Evolutionary conservation across 2,888 invertebrate species (phyloP), one percentile per base, ranked within the genome.

Genomic region (Therioaphis trifolii): DNA sequence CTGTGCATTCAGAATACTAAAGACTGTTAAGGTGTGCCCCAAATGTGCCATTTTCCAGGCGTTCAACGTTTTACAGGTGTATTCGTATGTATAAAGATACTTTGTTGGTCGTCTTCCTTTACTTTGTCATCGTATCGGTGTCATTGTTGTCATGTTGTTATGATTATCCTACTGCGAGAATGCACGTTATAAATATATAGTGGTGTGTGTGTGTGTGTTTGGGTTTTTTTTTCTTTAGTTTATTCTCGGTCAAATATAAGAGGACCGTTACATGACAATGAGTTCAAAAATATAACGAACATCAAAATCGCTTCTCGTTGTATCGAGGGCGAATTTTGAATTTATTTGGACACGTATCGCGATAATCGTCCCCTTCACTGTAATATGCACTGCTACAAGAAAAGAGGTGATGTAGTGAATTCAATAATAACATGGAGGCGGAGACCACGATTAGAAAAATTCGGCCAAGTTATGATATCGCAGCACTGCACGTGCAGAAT

Each of bases 1-100:
- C n/a, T 58, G 77, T 66, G 58, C n/a, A 21, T 46, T 29, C 18
- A 58, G 80, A 80, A 71, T 80, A 80, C 71, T 29, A 61, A 78
- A 79, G 58, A 58, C 18, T 43, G n/a, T 80, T 46, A 46, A 71
- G 71, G 80, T 15, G 71, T 71, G 68, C 21, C 58, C 58, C 58
- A 46, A 71, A 71, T 71, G 80, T 69, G 69, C 79, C 69, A 79
- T 79, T 24, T 43, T 14, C 35, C 35, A 35, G 35, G 35, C 35
- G 35, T 35, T 5, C 27, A 12, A 58, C 58, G 35, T 35, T 35
- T 35, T 35, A 35, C 35, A 35, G 58, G 24, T 24, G 21, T 61
- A 76, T n/a, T n/a, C n/a, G n/a, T 27, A 11, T n/a, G 18, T n/a
- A n/a, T n/a, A n/a, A n/a, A n/a, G n/a, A n/a, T n/a, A 0, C 43